Conservation (phyloP, 2,113 vertebrate species). For the Donacobius atricapilla region DNA sequence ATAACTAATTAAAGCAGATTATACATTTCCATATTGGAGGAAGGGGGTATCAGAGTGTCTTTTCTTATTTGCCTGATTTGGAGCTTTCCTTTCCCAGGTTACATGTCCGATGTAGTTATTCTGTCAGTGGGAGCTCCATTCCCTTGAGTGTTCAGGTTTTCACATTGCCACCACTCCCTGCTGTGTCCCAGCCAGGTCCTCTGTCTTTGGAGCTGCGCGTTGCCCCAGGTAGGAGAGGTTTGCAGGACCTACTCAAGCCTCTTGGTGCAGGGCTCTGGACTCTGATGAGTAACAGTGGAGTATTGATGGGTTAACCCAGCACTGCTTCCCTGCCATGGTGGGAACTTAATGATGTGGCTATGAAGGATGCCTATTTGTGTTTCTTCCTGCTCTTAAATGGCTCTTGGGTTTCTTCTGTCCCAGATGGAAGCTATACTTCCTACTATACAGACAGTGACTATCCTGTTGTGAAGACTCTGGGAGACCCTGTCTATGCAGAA, state of each 20-base stretch:
- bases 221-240: constrained; percentile 37
- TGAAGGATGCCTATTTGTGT: neutral
- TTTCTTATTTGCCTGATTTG: neutral
- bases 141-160: constrained; percentile 46
- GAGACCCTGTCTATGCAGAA: constrained; percentile 74
- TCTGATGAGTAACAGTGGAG: neutral
- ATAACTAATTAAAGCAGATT: neutral
- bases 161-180: neutral
- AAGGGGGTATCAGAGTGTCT: neutral
- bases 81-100: constrained; percentile 14
- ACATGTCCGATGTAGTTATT: constrained; percentile 52
- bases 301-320: neutral
- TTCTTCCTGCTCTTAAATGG: neutral
- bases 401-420: neutral
- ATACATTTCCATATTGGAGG: neutral
- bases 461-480: constrained; percentile 64
- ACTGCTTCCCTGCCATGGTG: neutral
- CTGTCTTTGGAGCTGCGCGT: constrained; percentile 63
- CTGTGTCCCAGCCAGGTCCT: constrained; percentile 18
- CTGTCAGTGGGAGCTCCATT: neutral
- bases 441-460: constrained; percentile 62
- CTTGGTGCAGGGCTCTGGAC: neutral
- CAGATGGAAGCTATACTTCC: constrained; percentile 67
- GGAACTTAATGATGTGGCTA: neutral
- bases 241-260: neutral